Evolutionary conservation across 2,113 vertebrate genomes (phyloP).

Genomic region (Calyptomena viridis): DNA sequence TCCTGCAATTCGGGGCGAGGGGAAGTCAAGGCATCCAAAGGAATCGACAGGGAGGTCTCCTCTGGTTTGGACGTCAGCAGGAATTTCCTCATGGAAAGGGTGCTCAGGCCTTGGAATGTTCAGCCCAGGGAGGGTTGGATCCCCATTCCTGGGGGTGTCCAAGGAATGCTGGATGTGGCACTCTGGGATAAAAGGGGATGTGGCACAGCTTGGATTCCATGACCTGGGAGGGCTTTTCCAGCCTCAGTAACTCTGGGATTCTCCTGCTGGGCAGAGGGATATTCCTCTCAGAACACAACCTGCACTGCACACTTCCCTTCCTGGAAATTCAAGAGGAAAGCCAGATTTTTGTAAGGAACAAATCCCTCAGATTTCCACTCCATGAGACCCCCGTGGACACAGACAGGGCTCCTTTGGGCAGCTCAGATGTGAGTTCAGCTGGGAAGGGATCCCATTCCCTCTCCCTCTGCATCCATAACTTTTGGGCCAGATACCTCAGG

Average conservation of each 20-base stretch:
- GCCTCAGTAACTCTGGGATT: not conserved
- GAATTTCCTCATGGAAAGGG: not conserved
- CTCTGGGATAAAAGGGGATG: not conserved
- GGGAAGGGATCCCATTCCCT: not conserved
- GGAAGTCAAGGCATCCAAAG: not conserved
- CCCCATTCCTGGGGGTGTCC: not conserved
- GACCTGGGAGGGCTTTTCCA: not conserved
- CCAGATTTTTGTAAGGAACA: not conserved
- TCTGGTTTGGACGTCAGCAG: not conserved
- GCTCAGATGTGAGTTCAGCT: fast-evolving
- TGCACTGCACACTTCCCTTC: not conserved
- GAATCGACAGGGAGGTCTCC: not conserved
- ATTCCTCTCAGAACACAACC: not conserved
- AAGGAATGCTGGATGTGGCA: not conserved
- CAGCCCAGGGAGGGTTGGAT: not conserved
- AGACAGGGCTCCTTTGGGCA: fast-evolving
- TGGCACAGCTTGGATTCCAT: not conserved
- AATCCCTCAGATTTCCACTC: not conserved
- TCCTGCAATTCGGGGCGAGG: fast-evolving
- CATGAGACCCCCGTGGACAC: fast-evolving
- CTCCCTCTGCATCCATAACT: not conserved
- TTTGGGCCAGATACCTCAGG: not conserved
- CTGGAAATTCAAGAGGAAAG: not conserved
- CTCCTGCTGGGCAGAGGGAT: not conserved
- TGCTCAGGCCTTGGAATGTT: not conserved